Evolutionary conservation across 2,888 invertebrate genomes (phyloP), one percentile per base, ranked within the genome.

Genomic region (Apodemia hepburni): DNA sequence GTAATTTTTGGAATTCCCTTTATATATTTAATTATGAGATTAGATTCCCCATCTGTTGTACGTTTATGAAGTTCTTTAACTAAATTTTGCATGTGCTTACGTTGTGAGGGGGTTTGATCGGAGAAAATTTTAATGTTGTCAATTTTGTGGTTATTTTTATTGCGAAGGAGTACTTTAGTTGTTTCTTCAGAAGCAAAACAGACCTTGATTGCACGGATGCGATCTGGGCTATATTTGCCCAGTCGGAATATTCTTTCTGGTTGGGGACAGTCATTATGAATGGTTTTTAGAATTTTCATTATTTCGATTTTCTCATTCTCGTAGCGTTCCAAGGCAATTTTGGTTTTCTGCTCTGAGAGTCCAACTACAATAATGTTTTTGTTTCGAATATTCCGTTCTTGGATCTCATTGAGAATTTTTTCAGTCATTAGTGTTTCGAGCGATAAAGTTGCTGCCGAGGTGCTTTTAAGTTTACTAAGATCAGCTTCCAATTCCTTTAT

Each of bases 1-100:
- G 66, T 54, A 49, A 70, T 70, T 66, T 67, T 68, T 33, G 67
- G 68, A 15, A 65, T 54, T 5, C 67, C 68, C 61, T 66, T 69
- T 7, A 68, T 58, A 54, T 66, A 68, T 64, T 69, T 69, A 8
- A 68, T 69, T 18, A 47, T 59, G 1, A 69, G 17, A 54, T 69
- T 61, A 2, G 33, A 35, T 57, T 71, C 69, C 42, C 68, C 69
- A 17, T 62, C 57, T 38, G 54, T 35, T 17, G 29, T 58, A 18
- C 69, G 61, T 8, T 18, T 18, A 5, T 65, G 33, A 22, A 67
- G 51, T 64, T 68, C 65, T 22, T 62, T 33, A 11, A 58, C 65
- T 1, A 70, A n/a, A 61, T 61, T 47, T 63, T 47, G 29, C 22
- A 69, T 45, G 17, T 61, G 58, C 11, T 57, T 64, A 60, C 60